phyloP scores from a whole-genome alignment of 2,113 vertebrate genomes.

The Hystrix brachyura region DNA sequence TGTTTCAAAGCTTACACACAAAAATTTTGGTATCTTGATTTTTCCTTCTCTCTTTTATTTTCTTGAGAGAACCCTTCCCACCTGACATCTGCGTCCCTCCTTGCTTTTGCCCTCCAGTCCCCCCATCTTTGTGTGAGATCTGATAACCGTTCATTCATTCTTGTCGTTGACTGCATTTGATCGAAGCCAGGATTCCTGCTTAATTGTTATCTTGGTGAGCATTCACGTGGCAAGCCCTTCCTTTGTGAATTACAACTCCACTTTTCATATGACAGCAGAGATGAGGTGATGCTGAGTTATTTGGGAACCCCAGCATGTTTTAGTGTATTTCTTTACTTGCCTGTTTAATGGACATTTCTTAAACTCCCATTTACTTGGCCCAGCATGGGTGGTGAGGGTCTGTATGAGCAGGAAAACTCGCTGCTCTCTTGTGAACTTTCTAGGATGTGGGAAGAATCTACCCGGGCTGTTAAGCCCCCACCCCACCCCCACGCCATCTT shows the following conservation, averaged over 20 bases:
- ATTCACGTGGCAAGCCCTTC: background rate
- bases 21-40: background rate
- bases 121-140: background rate
- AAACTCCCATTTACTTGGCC: background rate
- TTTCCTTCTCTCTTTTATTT: background rate
- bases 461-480: background rate
- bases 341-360: background rate
- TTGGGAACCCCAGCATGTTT: background rate
- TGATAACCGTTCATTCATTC: background rate
- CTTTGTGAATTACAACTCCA: background rate
- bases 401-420: background rate
- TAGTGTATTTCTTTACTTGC: background rate
- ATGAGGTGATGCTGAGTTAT: background rate
- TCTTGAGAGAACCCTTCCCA: background rate
- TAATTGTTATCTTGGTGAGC: background rate
- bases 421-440: background rate
- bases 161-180: background rate
- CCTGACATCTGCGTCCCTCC: accelerated
- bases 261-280: background rate
- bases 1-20: background rate
- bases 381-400: background rate
- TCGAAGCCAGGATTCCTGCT: background rate
- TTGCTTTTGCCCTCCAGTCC: background rate
- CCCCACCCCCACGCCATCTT: background rate
- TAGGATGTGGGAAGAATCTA: background rate